These are phyloP conservation scores for Polypterus bichir DNA, from an alignment of 2,113 vertebrate genomes.

Conservation along the genomic window DNA sequence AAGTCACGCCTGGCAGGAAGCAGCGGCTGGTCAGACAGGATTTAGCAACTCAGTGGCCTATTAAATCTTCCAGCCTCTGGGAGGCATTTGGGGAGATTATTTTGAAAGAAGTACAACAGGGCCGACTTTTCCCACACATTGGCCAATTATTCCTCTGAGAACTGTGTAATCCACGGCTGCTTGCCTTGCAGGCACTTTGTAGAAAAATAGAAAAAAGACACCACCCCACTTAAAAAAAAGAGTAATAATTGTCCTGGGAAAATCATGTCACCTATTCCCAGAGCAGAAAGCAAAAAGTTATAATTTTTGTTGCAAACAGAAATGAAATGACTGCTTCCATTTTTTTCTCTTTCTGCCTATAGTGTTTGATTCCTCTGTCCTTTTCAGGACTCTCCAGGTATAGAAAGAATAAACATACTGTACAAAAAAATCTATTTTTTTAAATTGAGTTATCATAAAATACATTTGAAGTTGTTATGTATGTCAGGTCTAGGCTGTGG, in stretches of 20 bases:
- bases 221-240: neutral
- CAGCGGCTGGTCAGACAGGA: constrained; percentile 33
- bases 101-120: constrained; percentile 42
- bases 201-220: constrained; percentile 26
- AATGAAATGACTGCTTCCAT: constrained; percentile 12
- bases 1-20: constrained; percentile 33
- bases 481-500: too few relatives aligned
- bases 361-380: too few relatives aligned
- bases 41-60: constrained; percentile 31
- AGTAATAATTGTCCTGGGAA: constrained; percentile 92
- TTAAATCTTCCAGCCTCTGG: constrained; percentile 41
- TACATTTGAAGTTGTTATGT: too few relatives aligned
- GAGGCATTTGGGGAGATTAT: constrained; percentile 53
- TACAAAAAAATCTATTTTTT: too few relatives aligned
- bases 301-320: constrained; percentile 80
- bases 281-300: constrained; percentile 66
- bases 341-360: too few relatives aligned
- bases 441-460: too few relatives aligned
- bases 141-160: constrained; percentile 49
- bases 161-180: constrained; percentile 51
- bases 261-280: constrained; percentile 59
- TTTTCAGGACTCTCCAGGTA: too few relatives aligned
- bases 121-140: constrained; percentile 55
- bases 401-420: too few relatives aligned
- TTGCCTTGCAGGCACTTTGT: constrained; percentile 41